Evolutionary conservation across 2,888 invertebrate genomes (phyloP).

Genomic region (Eupeodes latifasciatus): DNA sequence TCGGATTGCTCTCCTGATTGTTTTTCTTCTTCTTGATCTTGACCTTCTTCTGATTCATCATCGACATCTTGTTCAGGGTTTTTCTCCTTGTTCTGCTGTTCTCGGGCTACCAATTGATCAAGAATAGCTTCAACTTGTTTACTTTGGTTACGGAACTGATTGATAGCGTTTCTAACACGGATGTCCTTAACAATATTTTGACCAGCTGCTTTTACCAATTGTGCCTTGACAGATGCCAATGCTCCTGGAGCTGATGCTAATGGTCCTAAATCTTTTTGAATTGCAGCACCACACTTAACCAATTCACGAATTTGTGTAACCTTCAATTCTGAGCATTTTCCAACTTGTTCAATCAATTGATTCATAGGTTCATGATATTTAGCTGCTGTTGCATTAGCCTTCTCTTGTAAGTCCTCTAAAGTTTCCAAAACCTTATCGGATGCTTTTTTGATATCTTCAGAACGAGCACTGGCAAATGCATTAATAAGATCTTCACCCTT

Average conservation of each 20-base stretch:
- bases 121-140: background rate
- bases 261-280: conserved; percentile 17
- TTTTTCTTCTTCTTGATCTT: background rate
- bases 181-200: conserved; percentile 26
- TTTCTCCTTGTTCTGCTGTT: conserved; percentile 18
- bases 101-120: conserved; percentile 39
- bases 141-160: conserved; percentile 26
- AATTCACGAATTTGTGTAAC: conserved; percentile 14
- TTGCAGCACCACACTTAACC: background rate
- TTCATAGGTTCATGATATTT: conserved; percentile 48
- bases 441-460: conserved; percentile 40
- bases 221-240: conserved; percentile 8
- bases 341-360: conserved; percentile 45
- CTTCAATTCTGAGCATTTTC: conserved; percentile 18
- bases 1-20: background rate
- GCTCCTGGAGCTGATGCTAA: conserved; percentile 17
- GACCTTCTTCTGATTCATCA: background rate
- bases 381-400: conserved; percentile 34
- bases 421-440: conserved; percentile 16
- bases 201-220: conserved; percentile 25
- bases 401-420: conserved; percentile 45
- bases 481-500: conserved; percentile 49
- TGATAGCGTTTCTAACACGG: background rate
- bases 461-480: background rate
- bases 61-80: background rate